Base-by-base conservation (phyloP, 2,888 invertebrate species). In the Hypolimnas misippus region DNA sequence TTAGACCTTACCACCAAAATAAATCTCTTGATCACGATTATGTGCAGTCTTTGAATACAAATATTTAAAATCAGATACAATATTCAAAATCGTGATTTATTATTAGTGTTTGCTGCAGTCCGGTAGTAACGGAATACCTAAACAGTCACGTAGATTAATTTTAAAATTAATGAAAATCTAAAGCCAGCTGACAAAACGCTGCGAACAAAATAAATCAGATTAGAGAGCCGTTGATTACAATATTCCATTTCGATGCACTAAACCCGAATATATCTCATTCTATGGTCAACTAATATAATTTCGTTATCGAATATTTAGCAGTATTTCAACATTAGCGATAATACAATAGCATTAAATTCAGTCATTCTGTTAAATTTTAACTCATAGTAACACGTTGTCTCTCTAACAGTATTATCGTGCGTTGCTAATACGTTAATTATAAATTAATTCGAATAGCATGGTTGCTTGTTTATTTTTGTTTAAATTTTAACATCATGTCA, bases 261-360 rank as follows among this genome's bases (percentile, higher is more conserved):
- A 57, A 63, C 63, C 51, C 14, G 50, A 63, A 51, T 63, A 44
- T 46, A 49, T 40, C 19, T 33, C 19, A 42, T 42, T 57, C 50
- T 50, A 52, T 44, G 50, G 12, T 49, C 55, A 17, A 57, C 59
- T 60, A 57, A 57, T 60, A 66, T 57, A 61, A 66, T 66, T 63
- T 58, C 40, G 55, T 58, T 58, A 63, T 56, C 52, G 55, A 38
- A 42, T 35, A 58, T 63, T 56, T 56, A 40, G 63, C 57, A 61
- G 49, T 63, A 58, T 63, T 63, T 66, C 61, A 66, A 63, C 44
- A 57, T 63, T 61, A 51, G 44, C 49, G 60, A 54, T 57, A 60
- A 54, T 54, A 61, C 57, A 66, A 60, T 60, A 33, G 61, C 44
- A 61, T 61, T 61, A 63, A 66, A 63, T 66, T 57, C 42, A 52